Evolutionary conservation across 1,140 invertebrate genomes (phyloP).

Genomic region (Rhopalosiphum padi): DNA sequence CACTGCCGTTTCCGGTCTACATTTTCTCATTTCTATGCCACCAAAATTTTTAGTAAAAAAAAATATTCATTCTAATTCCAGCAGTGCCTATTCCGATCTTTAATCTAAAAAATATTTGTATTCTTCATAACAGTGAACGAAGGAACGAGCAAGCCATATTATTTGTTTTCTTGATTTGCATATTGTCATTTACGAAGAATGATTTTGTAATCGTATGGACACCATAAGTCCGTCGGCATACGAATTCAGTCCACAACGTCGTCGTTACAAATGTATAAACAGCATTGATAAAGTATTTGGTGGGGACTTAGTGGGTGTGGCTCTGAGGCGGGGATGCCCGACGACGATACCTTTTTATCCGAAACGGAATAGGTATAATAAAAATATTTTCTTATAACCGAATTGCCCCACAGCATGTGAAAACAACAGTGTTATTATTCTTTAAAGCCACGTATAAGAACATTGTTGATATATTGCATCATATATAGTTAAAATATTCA

Average conservation of each 20-base stretch:
- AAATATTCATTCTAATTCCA: neutral
- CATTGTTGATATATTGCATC: neutral
- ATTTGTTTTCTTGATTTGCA: neutral
- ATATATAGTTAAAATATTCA: neutral
- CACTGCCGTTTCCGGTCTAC: neutral
- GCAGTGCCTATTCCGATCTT: neutral
- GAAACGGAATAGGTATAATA: neutral
- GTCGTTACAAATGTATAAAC: neutral
- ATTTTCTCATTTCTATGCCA: neutral
- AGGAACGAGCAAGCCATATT: neutral
- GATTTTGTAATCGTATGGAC: neutral
- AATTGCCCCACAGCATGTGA: neutral
- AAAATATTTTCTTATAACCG: neutral
- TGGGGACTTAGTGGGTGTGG: neutral
- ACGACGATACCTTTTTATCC: neutral
- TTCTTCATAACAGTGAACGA: neutral
- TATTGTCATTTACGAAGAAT: neutral
- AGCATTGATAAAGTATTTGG: neutral
- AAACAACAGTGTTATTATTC: neutral
- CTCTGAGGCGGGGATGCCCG: neutral
- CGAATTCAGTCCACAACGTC: neutral
- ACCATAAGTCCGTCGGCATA: neutral
- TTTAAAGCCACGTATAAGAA: neutral
- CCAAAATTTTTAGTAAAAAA: neutral
- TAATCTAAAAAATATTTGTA: neutral